Percentiles rank a stretch among this genome's conserved stretches.
These are phyloP conservation scores for Platycheirus rosarum DNA, from an alignment of 2,888 invertebrate genomes.

Conservation along the genomic window DNA sequence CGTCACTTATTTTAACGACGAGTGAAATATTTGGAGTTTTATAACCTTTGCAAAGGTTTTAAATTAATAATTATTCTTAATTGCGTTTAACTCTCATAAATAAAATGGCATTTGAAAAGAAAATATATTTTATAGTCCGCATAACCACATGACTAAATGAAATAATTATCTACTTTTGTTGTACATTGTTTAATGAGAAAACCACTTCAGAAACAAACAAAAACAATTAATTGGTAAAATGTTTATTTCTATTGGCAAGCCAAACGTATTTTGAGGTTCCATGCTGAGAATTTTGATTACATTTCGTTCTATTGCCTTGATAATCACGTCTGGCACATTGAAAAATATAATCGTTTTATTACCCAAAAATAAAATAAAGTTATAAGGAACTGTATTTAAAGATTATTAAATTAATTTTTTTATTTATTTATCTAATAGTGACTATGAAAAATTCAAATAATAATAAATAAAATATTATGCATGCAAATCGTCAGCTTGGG, in stretches of 20 bases:
- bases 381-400: neutral
- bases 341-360: constrained; percentile 38
- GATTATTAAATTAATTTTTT: neutral
- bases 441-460: too few species aligned
- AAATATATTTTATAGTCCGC: too few species aligned
- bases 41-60: too few species aligned
- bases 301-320: constrained; percentile 21
- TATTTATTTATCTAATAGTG: neutral
- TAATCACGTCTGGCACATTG: constrained; percentile 20
- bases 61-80: too few species aligned
- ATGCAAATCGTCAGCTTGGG: too few species aligned
- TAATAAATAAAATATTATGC: constrained; percentile 11
- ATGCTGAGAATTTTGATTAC: neutral
- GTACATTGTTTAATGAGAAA: neutral
- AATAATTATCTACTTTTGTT: too few species aligned
- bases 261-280: neutral
- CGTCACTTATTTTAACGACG: too few species aligned
- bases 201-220: neutral
- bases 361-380: neutral
- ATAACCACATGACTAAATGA: too few species aligned
- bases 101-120: too few species aligned
- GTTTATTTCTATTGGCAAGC: neutral
- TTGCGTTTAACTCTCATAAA: too few species aligned
- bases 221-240: neutral
- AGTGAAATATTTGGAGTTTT: too few species aligned